phyloP scores from a whole-genome alignment of 2,888 invertebrate species.

The Crematogaster levior region DNA sequence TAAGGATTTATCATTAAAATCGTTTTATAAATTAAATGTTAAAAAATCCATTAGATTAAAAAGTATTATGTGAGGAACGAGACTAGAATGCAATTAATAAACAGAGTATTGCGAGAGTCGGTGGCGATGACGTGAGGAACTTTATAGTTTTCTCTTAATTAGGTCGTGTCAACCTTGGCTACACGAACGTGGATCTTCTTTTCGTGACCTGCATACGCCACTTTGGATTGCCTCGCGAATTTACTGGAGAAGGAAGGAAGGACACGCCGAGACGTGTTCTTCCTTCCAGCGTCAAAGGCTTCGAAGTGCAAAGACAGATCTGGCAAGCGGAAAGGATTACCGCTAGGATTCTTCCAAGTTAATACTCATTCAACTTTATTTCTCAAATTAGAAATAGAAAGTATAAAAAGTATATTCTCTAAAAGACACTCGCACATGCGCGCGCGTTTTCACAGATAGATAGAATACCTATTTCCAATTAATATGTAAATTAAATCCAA shows the following conservation, averaged over 20 bases:
- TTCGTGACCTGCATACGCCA: slow-evolving; percentile 69
- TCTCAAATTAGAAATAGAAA: neutral
- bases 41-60: neutral
- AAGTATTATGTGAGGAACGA: neutral
- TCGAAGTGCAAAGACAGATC: slow-evolving; percentile 38
- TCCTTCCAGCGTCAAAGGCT: slow-evolving; percentile 37
- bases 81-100: slow-evolving; percentile 25
- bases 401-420: neutral
- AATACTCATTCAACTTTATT: slow-evolving; percentile 15
- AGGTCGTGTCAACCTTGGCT: slow-evolving; percentile 60
- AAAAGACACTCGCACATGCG: neutral
- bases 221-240: slow-evolving; percentile 62
- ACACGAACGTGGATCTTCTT: slow-evolving; percentile 58
- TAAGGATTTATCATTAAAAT: neutral
- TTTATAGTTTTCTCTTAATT: slow-evolving; percentile 73
- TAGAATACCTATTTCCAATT: neutral
- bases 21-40: neutral
- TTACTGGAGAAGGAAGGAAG: slow-evolving; percentile 37
- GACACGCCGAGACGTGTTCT: slow-evolving; percentile 13
- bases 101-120: neutral
- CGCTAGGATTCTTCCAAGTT: slow-evolving; percentile 21
- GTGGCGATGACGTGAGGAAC: slow-evolving; percentile 39
- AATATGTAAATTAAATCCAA: neutral
- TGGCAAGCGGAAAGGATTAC: slow-evolving; percentile 24
- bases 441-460: neutral